Evolutionary conservation across 2,888 invertebrate species (phyloP), one percentile per base, ranked within the genome.

Genomic region (Pachliopta kotzebuea): DNA sequence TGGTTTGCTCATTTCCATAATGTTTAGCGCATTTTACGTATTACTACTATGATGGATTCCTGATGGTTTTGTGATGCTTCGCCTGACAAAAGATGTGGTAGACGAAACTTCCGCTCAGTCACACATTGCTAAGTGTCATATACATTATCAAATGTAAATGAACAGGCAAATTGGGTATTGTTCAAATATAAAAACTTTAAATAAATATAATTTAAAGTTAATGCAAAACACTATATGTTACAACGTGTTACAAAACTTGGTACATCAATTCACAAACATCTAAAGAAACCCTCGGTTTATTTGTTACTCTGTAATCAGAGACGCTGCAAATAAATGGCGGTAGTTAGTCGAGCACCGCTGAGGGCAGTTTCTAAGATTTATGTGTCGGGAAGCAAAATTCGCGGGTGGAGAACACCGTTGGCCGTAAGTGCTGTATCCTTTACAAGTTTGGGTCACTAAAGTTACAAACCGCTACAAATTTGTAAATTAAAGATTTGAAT

Each of bases 311-410:
- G 82, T 87, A 89, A 88, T 88, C 85, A 84, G 84, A 83, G 83
- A 80, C 77, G 81, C 76, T 78, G 81, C 77, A 84, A 88, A 90
- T 82, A 87, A 88, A 90, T 88, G 86, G 83, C 70, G 76, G 86
- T 86, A 87, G 88, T 90, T 88, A 88, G 82, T 80, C 76, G 79
- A 79, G 79, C 78, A 80, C 90, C 89, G 82, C 88, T 86, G 86
- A 85, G 86, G 87, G 85, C 83, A 85, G 84, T 88, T 83, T 77
- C 79, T 70, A 74, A 81, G 82, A 89, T 90, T 89, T 89, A 90
- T 90, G 86, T 79, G 70, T 79, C 74, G 77, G 71, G 69, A 65
- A 72, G 71, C 62, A 69, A 67, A 68, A 65, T 70, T 68, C 66
- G 69, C 70, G 65, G 37, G 64, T 56, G 60, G 64, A 56, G 64